Percentiles rank a stretch among this genome's conserved stretches.
phyloP scores from a whole-genome alignment of 2,113 vertebrate genomes.

The Oreochromis spilurus region DNA sequence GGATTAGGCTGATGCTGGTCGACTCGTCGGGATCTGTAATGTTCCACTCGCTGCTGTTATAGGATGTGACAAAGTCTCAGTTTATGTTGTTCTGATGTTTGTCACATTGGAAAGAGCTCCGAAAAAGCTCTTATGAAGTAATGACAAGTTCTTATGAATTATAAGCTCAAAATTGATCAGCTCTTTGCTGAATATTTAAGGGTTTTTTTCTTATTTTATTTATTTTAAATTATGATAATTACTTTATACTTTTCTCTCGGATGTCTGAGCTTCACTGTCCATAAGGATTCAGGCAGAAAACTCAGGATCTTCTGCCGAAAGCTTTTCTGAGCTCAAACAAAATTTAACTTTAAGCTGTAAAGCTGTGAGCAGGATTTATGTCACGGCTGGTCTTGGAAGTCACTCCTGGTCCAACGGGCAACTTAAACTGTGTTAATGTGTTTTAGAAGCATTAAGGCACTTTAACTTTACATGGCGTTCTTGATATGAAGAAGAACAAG shows the following conservation, averaged over 20 bases:
- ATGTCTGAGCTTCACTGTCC: background rate
- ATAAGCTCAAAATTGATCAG: background rate
- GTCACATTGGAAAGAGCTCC: background rate
- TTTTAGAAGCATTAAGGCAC: background rate
- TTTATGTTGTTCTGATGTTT: background rate
- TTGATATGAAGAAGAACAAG: background rate
- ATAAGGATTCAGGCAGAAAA: background rate
- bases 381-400: background rate
- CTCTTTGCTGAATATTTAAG: background rate
- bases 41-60: background rate
- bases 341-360: background rate
- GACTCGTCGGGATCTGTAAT: background rate
- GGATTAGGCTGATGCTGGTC: background rate
- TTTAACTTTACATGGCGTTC: rapidly evolving
- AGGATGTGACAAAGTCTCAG: background rate
- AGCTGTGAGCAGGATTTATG: background rate
- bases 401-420: background rate
- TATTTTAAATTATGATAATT: background rate
- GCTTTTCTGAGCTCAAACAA: background rate
- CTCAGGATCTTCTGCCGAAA: background rate
- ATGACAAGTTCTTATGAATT: background rate
- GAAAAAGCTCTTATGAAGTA: background rate
- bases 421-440: background rate
- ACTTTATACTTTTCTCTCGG: background rate
- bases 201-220: background rate